Evolutionary conservation across 2,888 invertebrate species (phyloP), one percentile per base, ranked within the genome.

Genomic region (Endomychus coccineus): DNA sequence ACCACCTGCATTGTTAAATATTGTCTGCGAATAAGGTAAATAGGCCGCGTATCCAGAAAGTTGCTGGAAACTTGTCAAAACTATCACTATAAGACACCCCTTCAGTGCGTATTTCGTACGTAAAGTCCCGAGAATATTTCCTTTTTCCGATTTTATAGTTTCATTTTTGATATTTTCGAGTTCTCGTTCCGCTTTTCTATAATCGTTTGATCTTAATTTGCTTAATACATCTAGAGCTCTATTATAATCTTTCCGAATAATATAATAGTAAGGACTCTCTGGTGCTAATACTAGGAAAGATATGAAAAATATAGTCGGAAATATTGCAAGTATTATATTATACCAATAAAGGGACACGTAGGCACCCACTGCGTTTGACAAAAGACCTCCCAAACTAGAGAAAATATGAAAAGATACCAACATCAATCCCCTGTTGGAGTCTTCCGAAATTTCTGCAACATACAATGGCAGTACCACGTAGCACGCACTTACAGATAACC

Each of bases 381-480:
- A 70, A n/a, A 86, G 62, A 55, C 80, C 77, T 3, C 87, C 87
- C 2, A 76, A 36, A 0, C 67, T 68, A 44, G 85, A 78, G 66
- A 83, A 84, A 27, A 79, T 68, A 51, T 84, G 83, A 37, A 87
- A 74, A 40, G 86, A 77, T 5, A 45, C 43, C 1, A 49, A 48
- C 0, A 89, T 67, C 0, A 83, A 77, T 0, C 90, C 91, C 44
- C 91, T 70, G 5, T 79, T 75, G 13, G 81, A 78, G 38, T 80
- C 78, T 69, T 83, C 64, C 1, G 88, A 76, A 23, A 88, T 81
- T 64, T 91, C 91, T 24, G 85, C 85, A 43, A 88, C 77, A 65
- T 90, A 91, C 75, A 87, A 82, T 0, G 90, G 87, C 1, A 79
- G 75, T 2, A 80, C 74, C 0, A 82, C 78, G 66, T 80, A 83